Evolutionary conservation across 2,113 vertebrate genomes (phyloP), one percentile per base, ranked within the genome.

Genomic region (Chionis minor): DNA sequence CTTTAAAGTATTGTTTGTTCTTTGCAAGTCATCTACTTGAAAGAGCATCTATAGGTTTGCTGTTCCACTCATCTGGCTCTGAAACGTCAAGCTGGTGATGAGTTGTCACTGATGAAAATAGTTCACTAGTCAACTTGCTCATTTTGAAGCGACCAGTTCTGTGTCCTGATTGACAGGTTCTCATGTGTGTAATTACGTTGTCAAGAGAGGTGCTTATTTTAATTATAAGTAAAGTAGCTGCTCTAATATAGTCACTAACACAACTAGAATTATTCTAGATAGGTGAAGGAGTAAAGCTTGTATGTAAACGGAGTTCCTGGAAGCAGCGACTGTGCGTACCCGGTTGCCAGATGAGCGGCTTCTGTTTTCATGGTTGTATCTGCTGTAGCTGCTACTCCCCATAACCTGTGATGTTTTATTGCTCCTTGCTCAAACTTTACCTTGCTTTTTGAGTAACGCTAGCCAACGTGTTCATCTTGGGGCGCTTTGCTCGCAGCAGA

Each of bases 81-180:
- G 28, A 28, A 62, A 2, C 77, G 24, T 32, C 40, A 10, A 9
- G 45, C 59, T 65, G 72, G 20, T 18, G 79, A 18, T 22, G 83
- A 45, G 72, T 7, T 91, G 45, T 45, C 33, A 3, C 8, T 23
- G 62, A 83, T 21, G 51, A n/a, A 72, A 75, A 56, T 1, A 21
- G 30, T 82, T 88, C 35, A 24, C 26, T 14, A 7, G 33, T 30
- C 49, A 24, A 0, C 54, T 52, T 79, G 28, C 24, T 67, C 45
- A 4, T 18, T 45, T 63, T 28, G 85, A 42, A 86, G 47, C 51
- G 77, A 21, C 67, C 32, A 45, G 81, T 12, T 49, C 71, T 8
- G 40, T 16, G 67, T 66, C 88, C 88, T 94, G 93, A 83, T 59
- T 9, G 44, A 44, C 90, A 55, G 90, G 90, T 92, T 92, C 94